Evolutionary conservation across 2,797 vertebrate species (phyloP).

Genomic region (Ispidina lecontei): DNA sequence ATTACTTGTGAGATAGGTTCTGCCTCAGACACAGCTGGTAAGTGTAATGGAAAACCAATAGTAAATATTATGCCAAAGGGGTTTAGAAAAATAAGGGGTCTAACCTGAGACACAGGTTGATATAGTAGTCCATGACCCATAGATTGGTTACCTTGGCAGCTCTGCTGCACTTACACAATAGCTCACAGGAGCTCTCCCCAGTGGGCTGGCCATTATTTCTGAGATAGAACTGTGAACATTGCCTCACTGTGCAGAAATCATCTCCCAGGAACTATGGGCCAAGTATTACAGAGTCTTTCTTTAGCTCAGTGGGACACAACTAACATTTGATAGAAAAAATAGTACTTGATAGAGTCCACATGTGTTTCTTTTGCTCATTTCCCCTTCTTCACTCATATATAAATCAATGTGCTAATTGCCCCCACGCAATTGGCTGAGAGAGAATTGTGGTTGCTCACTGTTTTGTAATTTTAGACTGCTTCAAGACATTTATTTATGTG

Average conservation of each 20-base stretch:
- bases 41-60: background rate
- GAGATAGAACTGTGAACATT: background rate
- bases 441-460: background rate
- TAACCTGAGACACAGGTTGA: background rate
- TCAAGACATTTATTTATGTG: background rate
- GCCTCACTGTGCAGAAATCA: background rate
- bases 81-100: background rate
- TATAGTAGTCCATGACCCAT: background rate
- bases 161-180: background rate
- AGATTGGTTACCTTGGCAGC: background rate
- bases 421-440: background rate
- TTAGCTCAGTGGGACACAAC: background rate
- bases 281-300: background rate
- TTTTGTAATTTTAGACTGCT: background rate
- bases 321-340: background rate
- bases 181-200: background rate
- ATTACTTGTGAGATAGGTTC: background rate
- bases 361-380: background rate
- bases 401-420: constrained; percentile 14
- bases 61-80: background rate
- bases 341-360: background rate
- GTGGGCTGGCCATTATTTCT: background rate
- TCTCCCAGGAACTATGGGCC: background rate
- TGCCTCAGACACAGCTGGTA: background rate
- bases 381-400: background rate